Percentiles rank a stretch among this genome's conserved stretches.
Conservation (phyloP, 2,888 invertebrate species). For the Drosophila putrida region DNA sequence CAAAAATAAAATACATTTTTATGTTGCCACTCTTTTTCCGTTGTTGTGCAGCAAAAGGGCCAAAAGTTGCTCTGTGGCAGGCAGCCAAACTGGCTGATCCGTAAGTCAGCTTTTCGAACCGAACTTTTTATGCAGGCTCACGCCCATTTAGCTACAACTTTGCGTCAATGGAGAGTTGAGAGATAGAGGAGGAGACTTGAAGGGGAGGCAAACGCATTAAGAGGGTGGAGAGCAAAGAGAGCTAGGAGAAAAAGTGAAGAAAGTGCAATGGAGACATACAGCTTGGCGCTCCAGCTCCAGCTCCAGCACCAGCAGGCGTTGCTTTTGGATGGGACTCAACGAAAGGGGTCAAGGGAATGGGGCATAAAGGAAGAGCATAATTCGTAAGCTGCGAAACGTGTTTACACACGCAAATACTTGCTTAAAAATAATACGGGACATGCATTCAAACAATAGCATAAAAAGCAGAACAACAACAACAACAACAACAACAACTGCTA, state of each 20-base stretch:
- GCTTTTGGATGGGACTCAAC: conserved; percentile 2
- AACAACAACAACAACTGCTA: conserved; percentile 27
- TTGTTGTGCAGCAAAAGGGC: conserved; percentile 35
- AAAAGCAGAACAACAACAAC: conserved; percentile 34
- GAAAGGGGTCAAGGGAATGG: not conserved
- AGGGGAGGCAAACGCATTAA: conserved; percentile 44
- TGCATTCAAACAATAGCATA: conserved; percentile 53
- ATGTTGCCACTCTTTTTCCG: conserved; percentile 9
- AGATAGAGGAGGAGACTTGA: not conserved
- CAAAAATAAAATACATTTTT: conserved; percentile 56
- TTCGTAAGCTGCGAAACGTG: conserved; percentile 80
- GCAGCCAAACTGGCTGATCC: conserved; percentile 54
- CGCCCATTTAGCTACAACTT: conserved; percentile 45
- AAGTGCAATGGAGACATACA: conserved; percentile 44
- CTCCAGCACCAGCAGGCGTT: not conserved
- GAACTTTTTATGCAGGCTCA: conserved; percentile 74
- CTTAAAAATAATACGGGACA: conserved; percentile 70
- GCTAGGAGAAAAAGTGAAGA: conserved; percentile 9
- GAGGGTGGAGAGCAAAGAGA: not conserved
- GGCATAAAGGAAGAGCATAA: conserved; percentile 39
- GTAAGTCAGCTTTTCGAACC: conserved; percentile 75
- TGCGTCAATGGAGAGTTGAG: conserved; percentile 7
- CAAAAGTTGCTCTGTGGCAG: conserved; percentile 52
- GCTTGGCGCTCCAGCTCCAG: conserved; percentile 9
- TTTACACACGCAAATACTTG: conserved; percentile 78